Evolutionary conservation across 2,888 invertebrate genomes (phyloP).

Genomic region (Catotricha subobsoleta): DNA sequence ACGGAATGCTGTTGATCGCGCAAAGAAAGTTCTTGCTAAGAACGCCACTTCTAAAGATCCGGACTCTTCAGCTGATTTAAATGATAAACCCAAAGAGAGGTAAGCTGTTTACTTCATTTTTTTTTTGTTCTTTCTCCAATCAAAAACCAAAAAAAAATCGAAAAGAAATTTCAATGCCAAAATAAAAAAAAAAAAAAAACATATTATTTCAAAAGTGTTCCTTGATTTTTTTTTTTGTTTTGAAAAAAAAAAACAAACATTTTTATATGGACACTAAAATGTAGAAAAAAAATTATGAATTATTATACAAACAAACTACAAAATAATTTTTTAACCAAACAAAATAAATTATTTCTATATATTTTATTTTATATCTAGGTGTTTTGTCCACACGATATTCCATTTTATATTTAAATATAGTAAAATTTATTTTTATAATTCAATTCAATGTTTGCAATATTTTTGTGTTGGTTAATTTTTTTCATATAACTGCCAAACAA

Average conservation of each 20-base stretch:
- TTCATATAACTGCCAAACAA: too few relatives aligned
- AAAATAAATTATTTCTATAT: too few relatives aligned
- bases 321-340: too few relatives aligned
- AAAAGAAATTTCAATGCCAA: neutral
- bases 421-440: too few relatives aligned
- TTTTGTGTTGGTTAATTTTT: too few relatives aligned
- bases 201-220: neutral
- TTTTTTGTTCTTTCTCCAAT: conserved; percentile 6
- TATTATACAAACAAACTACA: too few relatives aligned
- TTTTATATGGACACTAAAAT: too few relatives aligned
- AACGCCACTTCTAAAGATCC: conserved; percentile 26
- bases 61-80: conserved; percentile 30
- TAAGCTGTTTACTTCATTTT: conserved; percentile 19
- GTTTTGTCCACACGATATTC: neutral
- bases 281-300: too few relatives aligned
- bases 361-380: too few relatives aligned
- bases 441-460: too few relatives aligned
- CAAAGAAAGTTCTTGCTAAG: conserved; percentile 33
- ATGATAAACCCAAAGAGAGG: conserved; percentile 28
- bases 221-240: neutral
- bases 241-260: neutral
- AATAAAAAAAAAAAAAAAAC: neutral
- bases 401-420: too few relatives aligned
- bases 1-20: conserved; percentile 32
- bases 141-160: conserved; percentile 9